Base-by-base conservation (phyloP, 2,888 invertebrate genomes). In the Heliconius erato region DNA sequence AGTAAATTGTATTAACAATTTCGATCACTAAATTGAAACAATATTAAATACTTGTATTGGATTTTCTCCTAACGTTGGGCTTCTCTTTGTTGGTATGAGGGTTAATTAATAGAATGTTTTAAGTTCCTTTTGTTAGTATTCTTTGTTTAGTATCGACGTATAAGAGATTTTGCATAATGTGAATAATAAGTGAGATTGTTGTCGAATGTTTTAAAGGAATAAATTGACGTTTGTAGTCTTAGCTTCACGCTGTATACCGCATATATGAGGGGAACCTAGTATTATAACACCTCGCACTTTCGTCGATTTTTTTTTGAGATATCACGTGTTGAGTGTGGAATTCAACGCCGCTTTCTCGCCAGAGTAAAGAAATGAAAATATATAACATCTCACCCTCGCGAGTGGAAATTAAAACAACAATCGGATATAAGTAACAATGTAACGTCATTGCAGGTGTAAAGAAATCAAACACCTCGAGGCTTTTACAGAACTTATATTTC, bases 1-100 rank as follows among this genome's bases (percentile, higher is more conserved):
- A 76, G 35, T 63, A 63, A 76, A 76, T 35, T 76, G 14, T 76
- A 26, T 63, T 35, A 74, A 74, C 76, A 76, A 63, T 76, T 63
- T 63, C 35, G 76, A 35, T 76, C 59, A 23, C 35, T 59, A 63
- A 35, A 44, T 11, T 32, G 14, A 63, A 40, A 76, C 76, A 76
- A 76, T 35, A 35, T 63, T 76, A 35, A 59, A 35, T n/a, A 63
- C 35, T 72, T 72, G 26, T 9, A 76, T 63, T 23, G 32, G 35
- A 63, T 32, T 23, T 35, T 59, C 59, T 74, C 0, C 35, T 35
- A 12, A 35, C n/a, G n/a, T 59, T n/a, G 35, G 35, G 59, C 5
- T 54, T 54, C 54, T n/a, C 26, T 54, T 76, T 76, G 59, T 76
- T 76, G 40, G 6, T 26, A 5, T 44, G 44, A 49, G 72, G 16